A percentile compares a stretch with the other conserved stretches of the same genome.
phyloP scores from a whole-genome alignment of 2,888 invertebrate species.

The Eulithis prunata region DNA sequence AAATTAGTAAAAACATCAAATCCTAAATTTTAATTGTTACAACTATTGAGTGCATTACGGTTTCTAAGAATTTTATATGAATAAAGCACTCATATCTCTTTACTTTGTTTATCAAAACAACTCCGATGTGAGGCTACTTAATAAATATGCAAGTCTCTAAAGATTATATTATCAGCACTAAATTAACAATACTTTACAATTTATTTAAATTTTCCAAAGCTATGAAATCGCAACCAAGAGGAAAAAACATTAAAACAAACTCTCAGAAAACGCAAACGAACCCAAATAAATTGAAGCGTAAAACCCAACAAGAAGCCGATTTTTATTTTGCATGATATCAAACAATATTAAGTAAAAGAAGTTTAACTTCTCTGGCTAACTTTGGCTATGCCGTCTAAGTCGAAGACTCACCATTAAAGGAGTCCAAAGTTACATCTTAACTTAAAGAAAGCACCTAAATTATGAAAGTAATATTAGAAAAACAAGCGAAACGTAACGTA shows the following conservation, averaged over 20 bases:
- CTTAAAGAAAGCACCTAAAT: slow-evolving; percentile 78
- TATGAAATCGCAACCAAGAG: slow-evolving; percentile 62
- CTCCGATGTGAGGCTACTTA: slow-evolving; percentile 65
- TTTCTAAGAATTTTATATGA: slow-evolving; percentile 69
- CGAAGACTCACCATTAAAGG: slow-evolving; percentile 58
- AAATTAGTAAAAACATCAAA: slow-evolving; percentile 80
- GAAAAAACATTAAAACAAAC: slow-evolving; percentile 33
- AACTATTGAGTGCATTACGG: slow-evolving; percentile 78
- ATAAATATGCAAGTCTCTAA: slow-evolving; percentile 77
- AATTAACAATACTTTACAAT: slow-evolving; percentile 70
- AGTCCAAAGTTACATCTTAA: slow-evolving; percentile 67
- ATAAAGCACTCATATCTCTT: slow-evolving; percentile 80
- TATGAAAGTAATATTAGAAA: slow-evolving; percentile 56
- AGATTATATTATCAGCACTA: slow-evolving; percentile 70
- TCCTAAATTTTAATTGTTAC: slow-evolving; percentile 74
- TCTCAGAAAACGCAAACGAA: slow-evolving; percentile 42
- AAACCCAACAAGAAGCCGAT: slow-evolving; percentile 43
- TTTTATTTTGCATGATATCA: slow-evolving; percentile 43
- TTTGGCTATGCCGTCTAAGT: slow-evolving; percentile 81
- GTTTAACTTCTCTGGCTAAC: slow-evolving; percentile 78
- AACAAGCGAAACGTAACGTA: slow-evolving; percentile 57
- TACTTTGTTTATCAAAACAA: slow-evolving; percentile 75
- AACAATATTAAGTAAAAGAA: slow-evolving; percentile 61
- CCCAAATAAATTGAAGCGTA: slow-evolving; percentile 45
- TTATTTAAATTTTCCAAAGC: slow-evolving; percentile 52